Conservation (phyloP, 2,888 invertebrate species). For the Rhagium mordax region DNA sequence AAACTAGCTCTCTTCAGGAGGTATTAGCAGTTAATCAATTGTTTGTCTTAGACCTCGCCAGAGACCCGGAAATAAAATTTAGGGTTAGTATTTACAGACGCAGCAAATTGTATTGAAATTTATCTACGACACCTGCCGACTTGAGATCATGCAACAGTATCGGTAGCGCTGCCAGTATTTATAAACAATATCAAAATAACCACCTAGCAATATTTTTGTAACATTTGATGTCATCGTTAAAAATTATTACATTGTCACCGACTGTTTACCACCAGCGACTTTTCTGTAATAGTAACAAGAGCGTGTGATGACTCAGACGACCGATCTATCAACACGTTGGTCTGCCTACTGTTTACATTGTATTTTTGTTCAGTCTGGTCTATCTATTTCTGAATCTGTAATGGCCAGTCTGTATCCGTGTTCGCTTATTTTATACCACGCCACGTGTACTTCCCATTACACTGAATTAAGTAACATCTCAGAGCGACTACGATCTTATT, state of each 20-base stretch:
- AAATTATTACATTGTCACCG: neutral
- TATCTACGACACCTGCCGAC: too few relatives aligned
- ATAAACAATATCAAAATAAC: neutral
- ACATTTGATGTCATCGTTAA: neutral
- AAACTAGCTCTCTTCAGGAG: neutral
- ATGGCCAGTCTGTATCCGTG: conserved; percentile 24
- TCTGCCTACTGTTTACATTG: conserved; percentile 40
- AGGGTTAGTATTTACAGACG: too few relatives aligned
- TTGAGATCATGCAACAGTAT: too few relatives aligned
- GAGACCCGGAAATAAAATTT: too few relatives aligned
- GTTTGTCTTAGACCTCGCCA: too few relatives aligned
- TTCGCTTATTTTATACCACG: conserved; percentile 14
- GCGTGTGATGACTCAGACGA: conserved; percentile 19
- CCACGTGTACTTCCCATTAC: conserved; percentile 14
- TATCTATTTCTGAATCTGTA: conserved; percentile 39
- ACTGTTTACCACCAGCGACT: conserved; percentile 11
- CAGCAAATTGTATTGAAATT: too few relatives aligned
- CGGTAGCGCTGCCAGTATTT: neutral
- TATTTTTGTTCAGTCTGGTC: conserved; percentile 42
- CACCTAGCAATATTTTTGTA: neutral
- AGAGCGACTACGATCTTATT: neutral
- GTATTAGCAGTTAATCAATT: too few relatives aligned
- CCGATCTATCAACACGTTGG: conserved; percentile 33
- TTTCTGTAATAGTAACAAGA: neutral
- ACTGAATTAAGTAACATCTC: neutral